These are phyloP conservation scores for Toxostoma redivivum DNA, from an alignment of 2,113 vertebrate species.

Conservation along the genomic window DNA sequence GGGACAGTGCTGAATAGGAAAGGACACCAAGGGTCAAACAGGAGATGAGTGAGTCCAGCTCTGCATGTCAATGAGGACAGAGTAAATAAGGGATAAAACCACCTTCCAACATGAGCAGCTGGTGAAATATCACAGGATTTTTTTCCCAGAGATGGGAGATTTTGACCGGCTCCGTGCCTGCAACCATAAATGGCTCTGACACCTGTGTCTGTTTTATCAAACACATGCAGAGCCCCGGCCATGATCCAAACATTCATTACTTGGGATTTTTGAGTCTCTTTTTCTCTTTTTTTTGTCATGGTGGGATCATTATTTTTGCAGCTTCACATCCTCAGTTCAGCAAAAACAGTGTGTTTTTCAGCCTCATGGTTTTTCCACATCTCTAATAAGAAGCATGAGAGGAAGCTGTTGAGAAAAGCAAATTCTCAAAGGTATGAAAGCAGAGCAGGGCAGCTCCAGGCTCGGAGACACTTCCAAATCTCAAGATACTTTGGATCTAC, in stretches of 20 bases:
- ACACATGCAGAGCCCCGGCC: not conserved
- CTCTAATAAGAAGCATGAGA: not conserved
- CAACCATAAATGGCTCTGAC: slow-evolving; percentile 12
- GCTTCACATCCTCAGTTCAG: not conserved
- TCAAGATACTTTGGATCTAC: not conserved
- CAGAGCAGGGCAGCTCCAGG: not conserved
- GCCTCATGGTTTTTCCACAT: not conserved
- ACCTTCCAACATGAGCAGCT: slow-evolving; percentile 57
- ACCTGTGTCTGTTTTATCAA: slow-evolving; percentile 35
- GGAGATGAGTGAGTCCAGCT: not conserved
- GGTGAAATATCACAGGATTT: slow-evolving; percentile 35
- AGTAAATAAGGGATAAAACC: slow-evolving; percentile 60
- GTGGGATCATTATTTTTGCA: not conserved
- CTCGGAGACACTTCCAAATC: not conserved
- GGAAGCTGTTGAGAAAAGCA: not conserved
- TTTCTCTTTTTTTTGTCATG: not conserved
- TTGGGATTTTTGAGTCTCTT: not conserved
- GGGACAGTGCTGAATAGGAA: not conserved
- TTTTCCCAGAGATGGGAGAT: slow-evolving; percentile 34
- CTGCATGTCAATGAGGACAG: slow-evolving; percentile 53
- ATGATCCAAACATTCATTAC: not conserved
- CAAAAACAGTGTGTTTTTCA: not conserved
- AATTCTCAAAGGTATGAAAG: not conserved
- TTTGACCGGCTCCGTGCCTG: slow-evolving; percentile 22
- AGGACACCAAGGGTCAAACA: slow-evolving; percentile 27